Evolutionary conservation across 1,140 invertebrate species (phyloP).

Genomic region (Nephotettix cincticeps): DNA sequence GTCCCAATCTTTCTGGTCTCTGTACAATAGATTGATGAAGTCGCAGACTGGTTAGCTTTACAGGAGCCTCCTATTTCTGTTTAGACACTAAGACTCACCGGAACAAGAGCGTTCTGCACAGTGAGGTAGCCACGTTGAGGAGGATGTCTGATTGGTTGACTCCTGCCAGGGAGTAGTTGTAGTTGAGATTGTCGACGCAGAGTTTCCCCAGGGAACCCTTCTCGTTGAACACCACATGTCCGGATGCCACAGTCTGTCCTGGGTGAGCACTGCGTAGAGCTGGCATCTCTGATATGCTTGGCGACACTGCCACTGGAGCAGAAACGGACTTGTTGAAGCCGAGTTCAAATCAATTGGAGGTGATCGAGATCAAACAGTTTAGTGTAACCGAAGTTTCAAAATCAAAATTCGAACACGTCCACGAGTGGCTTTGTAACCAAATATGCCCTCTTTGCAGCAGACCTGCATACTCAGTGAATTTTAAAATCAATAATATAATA

Average conservation of each 20-base stretch:
- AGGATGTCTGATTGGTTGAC: slow-evolving; percentile 52
- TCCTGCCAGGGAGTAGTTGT: slow-evolving; percentile 50
- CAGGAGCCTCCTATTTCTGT: slow-evolving; percentile 58
- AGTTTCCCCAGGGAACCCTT: slow-evolving; percentile 77
- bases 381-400: too few relatives aligned
- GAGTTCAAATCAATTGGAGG: too few relatives aligned
- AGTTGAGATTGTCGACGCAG: slow-evolving; percentile 61
- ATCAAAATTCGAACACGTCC: too few relatives aligned
- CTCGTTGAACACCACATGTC: slow-evolving; percentile 81
- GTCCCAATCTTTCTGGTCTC: too few relatives aligned
- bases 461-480: too few relatives aligned
- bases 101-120: slow-evolving; percentile 73
- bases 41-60: too few relatives aligned
- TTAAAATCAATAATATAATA: too few relatives aligned
- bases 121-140: slow-evolving; percentile 68
- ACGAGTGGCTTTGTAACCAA: too few relatives aligned
- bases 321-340: too few relatives aligned
- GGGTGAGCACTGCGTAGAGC: slow-evolving; percentile 59
- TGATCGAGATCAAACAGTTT: too few relatives aligned
- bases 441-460: too few relatives aligned
- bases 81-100: slow-evolving; percentile 55
- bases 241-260: slow-evolving; percentile 64
- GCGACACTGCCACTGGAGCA: slow-evolving; percentile 72
- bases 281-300: slow-evolving; percentile 58
- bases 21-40: too few relatives aligned